Base-by-base conservation (phyloP, 2,888 invertebrate genomes). In the Congeria kusceri region DNA sequence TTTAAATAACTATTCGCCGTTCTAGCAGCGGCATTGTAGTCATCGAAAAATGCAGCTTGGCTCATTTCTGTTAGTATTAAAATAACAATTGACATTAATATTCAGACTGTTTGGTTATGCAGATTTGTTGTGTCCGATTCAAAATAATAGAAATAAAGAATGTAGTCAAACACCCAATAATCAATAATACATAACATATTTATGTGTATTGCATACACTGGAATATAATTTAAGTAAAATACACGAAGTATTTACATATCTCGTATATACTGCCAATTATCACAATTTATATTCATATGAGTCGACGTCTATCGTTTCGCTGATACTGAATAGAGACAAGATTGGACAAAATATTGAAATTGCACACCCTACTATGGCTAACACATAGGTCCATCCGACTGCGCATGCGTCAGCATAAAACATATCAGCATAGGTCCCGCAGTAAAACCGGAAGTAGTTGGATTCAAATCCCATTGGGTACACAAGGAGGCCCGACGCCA, bases 381-480 rank as follows among this genome's bases (percentile, higher is more conserved):
- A 87, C 83, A 94, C 92, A 86, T 93, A 94, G 47, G 93, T 93
- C 93, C 94, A 94, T 39, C 94, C 94, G 27, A 94, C 80, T 61
- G 91, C 89, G 80, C 94, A 94, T 46, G 87, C 85, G 9, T 93
- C 93, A 4, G 92, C 85, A 46, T 88, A 76, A 86, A 91, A 94
- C 15, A 91, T 85, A 32, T 81, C 75, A 25, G 89, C 82, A 1
- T 80, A 69, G 23, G 80, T 66, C 7, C 93, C 93, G 81, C 94
- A 94, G 77, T 93, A 91, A 70, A 90, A 89, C 25, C 91, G 91
- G 62, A 93, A 93, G 74, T 94, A 93, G 25, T 88, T 88, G 18
- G 93, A 93, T 44, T 92, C 92, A 65, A 94, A 89, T 29, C 94
- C 94, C n/a, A 94, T 69, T 3, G 94, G 94, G 84, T 92, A 94